These are phyloP conservation scores for Cyprinodon tularosa DNA, from an alignment of 2,113 vertebrate genomes.

Conservation along the genomic window DNA sequence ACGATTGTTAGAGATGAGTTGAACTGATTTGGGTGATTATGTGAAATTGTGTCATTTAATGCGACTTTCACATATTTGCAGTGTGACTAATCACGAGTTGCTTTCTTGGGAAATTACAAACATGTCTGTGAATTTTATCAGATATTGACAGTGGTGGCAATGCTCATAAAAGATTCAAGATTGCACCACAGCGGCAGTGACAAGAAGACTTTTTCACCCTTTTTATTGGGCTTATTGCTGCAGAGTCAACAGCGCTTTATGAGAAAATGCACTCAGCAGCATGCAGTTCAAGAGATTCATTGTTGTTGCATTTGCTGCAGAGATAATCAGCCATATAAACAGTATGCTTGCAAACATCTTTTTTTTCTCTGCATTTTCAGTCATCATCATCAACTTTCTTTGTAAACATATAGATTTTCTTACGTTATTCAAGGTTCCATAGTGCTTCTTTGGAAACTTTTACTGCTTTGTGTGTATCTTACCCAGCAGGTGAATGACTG, in stretches of 20 bases:
- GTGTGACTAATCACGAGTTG: constrained; percentile 10
- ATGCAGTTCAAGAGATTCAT: constrained; percentile 18
- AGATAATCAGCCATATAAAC: background rate
- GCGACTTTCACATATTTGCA: constrained; percentile 29
- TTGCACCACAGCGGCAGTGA: constrained; percentile 53
- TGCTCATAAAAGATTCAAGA: constrained; percentile 78
- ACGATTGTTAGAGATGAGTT: constrained; percentile 26
- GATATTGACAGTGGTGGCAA: constrained; percentile 54
- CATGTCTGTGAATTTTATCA: constrained; percentile 37
- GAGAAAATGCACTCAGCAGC: constrained; percentile 57
- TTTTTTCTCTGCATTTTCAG: background rate
- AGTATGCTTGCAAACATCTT: constrained; percentile 2
- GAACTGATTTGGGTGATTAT: constrained; percentile 7
- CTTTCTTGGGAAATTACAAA: constrained; percentile 23
- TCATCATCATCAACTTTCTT: background rate
- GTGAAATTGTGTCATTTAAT: constrained; percentile 31
- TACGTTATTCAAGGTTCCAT: constrained; percentile 17
- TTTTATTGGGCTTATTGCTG: constrained; percentile 71
- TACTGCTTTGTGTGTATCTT: constrained; percentile 17
- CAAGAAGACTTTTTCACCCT: constrained; percentile 53
- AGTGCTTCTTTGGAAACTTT: constrained; percentile 26
- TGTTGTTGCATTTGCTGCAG: constrained; percentile 15
- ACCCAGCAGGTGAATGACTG: constrained; percentile 34
- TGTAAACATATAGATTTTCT: constrained; percentile 9
- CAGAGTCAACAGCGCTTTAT: constrained; percentile 68